These are phyloP conservation scores for Lasioglossum calceatum DNA, from an alignment of 2,888 invertebrate genomes.

Conservation along the genomic window DNA sequence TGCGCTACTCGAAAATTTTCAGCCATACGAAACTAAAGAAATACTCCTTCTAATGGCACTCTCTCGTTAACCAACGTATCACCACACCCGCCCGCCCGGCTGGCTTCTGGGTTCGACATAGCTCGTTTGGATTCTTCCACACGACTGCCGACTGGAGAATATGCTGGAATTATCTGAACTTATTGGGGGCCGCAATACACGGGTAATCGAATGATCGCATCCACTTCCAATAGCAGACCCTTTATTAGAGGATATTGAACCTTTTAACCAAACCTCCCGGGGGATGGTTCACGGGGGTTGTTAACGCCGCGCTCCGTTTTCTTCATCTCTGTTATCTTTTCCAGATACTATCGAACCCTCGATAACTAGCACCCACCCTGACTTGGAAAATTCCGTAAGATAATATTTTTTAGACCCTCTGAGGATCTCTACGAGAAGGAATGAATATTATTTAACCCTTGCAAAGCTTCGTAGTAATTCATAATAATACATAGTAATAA, in stretches of 20 bases:
- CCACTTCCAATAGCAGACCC: background rate
- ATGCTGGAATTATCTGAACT: background rate
- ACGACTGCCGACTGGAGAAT: background rate
- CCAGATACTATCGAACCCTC: background rate
- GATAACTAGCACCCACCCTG: background rate
- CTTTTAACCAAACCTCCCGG: background rate
- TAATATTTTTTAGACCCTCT: background rate
- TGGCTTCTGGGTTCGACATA: background rate
- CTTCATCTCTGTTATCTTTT: background rate
- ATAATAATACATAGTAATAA: too few relatives aligned
- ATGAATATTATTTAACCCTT: background rate
- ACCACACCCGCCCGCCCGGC: background rate
- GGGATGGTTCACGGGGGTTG: background rate
- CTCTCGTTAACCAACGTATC: background rate
- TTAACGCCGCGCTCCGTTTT: background rate
- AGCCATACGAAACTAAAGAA: constrained; percentile 44
- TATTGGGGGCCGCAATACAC: background rate
- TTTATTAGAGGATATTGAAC: background rate
- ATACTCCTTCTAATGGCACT: constrained; percentile 28
- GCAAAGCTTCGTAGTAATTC: background rate
- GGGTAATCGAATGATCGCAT: constrained; percentile 13
- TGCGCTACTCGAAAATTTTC: constrained; percentile 55
- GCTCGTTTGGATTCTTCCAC: background rate
- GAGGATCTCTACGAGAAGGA: too few relatives aligned
- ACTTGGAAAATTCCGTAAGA: background rate